A percentile compares a stretch with the other conserved stretches of the same genome.
Evolutionary conservation across 2,888 invertebrate species (phyloP).

Genomic region (Nomada fabriciana): DNA sequence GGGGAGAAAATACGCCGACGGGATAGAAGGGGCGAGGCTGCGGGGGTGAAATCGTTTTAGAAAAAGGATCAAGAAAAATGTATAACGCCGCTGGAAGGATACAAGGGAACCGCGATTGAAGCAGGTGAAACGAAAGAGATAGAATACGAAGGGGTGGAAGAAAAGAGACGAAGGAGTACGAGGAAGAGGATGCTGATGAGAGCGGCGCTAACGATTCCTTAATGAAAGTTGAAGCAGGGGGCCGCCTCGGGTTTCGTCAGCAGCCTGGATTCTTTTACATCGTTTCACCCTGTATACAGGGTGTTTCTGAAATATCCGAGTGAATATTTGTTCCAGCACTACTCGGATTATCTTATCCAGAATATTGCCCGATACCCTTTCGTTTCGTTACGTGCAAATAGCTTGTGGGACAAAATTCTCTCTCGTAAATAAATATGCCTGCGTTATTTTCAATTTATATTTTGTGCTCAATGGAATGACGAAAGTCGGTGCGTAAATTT

Average conservation of each 20-base stretch:
- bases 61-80: slow-evolving; percentile 38
- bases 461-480: too few species aligned
- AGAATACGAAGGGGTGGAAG: slow-evolving; percentile 25
- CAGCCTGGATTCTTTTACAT: slow-evolving; percentile 69
- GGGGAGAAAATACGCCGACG: slow-evolving; percentile 10
- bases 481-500: neutral
- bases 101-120: slow-evolving; percentile 27
- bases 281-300: slow-evolving; percentile 56
- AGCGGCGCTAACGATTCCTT: slow-evolving; percentile 80
- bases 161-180: slow-evolving; percentile 31
- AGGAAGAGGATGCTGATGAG: slow-evolving; percentile 75
- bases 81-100: slow-evolving; percentile 28
- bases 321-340: neutral
- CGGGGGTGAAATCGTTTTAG: slow-evolving; percentile 32
- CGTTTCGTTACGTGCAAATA: too few species aligned
- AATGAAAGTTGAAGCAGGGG: slow-evolving; percentile 78
- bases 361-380: too few species aligned
- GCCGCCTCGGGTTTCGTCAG: slow-evolving; percentile 70
- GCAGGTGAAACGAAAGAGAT: slow-evolving; percentile 26
- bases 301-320: slow-evolving; percentile 43
- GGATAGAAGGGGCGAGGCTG: neutral
- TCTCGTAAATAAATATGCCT: too few species aligned
- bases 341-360: too few species aligned
- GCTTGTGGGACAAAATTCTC: too few species aligned
- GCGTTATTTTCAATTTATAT: too few species aligned